Evolutionary conservation across 2,797 vertebrate genomes (phyloP).

Genomic region (Garrulus glandarius): DNA sequence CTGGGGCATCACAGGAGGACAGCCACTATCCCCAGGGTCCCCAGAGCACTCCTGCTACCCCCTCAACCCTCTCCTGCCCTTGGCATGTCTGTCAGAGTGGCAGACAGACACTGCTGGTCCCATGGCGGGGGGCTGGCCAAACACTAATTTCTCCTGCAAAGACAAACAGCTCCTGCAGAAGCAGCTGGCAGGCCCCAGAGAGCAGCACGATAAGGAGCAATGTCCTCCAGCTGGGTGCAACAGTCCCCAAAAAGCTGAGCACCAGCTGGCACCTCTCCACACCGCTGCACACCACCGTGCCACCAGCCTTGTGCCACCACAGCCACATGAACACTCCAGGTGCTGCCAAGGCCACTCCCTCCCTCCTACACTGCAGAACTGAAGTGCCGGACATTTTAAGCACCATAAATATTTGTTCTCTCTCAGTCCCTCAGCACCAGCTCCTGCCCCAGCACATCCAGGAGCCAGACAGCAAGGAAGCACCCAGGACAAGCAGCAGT

Average conservation of each 20-base stretch:
- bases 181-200: background rate
- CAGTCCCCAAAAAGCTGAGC: background rate
- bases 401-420: background rate
- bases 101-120: background rate
- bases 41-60: background rate
- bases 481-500: background rate
- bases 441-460: background rate
- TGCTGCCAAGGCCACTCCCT: background rate
- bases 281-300: fast-evolving
- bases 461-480: background rate
- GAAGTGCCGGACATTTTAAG: background rate
- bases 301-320: background rate
- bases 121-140: fast-evolving
- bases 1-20: background rate
- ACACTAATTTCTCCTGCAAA: background rate
- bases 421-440: fast-evolving
- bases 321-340: background rate
- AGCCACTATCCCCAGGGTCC: background rate
- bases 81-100: fast-evolving
- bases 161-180: background rate
- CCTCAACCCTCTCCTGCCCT: background rate
- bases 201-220: background rate
- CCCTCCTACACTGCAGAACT: background rate
- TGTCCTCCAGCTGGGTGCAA: background rate
- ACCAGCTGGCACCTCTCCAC: background rate